Evolutionary conservation across 2,888 invertebrate genomes (phyloP).

Genomic region (Geophilus truncorum): DNA sequence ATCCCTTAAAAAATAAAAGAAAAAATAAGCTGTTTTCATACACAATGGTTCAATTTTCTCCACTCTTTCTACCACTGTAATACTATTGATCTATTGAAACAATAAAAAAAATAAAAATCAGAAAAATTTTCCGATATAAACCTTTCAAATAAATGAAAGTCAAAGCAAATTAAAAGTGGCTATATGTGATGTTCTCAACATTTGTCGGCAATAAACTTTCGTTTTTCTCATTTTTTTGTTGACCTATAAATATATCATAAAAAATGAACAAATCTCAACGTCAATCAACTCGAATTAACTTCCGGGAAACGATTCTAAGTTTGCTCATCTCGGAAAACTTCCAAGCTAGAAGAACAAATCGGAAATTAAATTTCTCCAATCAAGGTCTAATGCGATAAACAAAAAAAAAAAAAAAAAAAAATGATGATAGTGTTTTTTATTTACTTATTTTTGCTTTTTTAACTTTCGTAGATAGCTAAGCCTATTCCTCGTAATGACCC

Average conservation of each 20-base stretch:
- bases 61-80: too few species aligned
- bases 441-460: too few species aligned
- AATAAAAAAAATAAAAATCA: too few species aligned
- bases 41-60: too few species aligned
- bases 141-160: too few species aligned
- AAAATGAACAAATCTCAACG: not conserved
- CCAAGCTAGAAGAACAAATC: not conserved
- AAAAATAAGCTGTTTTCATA: too few species aligned
- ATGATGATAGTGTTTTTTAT: not conserved
- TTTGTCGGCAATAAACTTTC: too few species aligned
- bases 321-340: not conserved
- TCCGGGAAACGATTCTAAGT: not conserved
- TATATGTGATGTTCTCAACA: too few species aligned
- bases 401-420: not conserved
- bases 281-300: not conserved
- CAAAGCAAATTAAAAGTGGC: too few species aligned
- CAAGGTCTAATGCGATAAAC: not conserved
- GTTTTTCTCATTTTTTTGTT: too few species aligned
- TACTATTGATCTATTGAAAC: too few species aligned
- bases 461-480: not conserved
- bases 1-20: too few species aligned
- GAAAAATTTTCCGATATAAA: not conserved
- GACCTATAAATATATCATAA: not conserved
- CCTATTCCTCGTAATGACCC: not conserved
- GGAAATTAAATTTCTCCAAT: slow-evolving; percentile 1